Percentiles rank a stretch among this genome's conserved stretches.
phyloP scores from a whole-genome alignment of 92 coral and sea anemone species.

The Epizoanthus stellaris region DNA sequence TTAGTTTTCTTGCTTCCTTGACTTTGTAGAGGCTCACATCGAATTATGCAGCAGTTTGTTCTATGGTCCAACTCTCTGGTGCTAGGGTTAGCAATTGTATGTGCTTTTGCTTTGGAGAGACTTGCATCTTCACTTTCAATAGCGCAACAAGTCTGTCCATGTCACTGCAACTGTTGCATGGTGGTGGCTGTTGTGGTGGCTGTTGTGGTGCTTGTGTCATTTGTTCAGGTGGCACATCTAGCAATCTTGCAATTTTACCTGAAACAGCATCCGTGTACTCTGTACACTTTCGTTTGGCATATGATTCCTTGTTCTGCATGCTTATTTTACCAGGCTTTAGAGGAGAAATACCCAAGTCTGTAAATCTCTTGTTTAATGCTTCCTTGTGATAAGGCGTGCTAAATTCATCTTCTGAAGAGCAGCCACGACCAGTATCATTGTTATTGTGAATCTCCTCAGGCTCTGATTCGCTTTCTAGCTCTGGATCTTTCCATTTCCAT shows the following conservation, averaged over 20 bases:
- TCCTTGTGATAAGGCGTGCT: slow-evolving; percentile 6
- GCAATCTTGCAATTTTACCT: slow-evolving; percentile 35
- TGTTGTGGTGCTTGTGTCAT: background rate
- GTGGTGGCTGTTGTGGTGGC: background rate
- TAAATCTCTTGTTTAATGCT: slow-evolving; percentile 27
- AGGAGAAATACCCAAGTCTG: slow-evolving; percentile 27
- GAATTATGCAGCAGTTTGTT: slow-evolving; percentile 11
- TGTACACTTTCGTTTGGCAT: slow-evolving; percentile 27
- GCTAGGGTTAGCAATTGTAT: slow-evolving; percentile 34
- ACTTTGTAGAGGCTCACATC: slow-evolving; percentile 12
- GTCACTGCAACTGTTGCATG: slow-evolving; percentile 24
- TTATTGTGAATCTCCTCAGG: too few species aligned
- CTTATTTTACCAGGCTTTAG: slow-evolving; percentile 25
- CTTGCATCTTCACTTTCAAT: slow-evolving; percentile 28
- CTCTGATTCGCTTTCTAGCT: background rate
- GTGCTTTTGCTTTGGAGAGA: slow-evolving; percentile 28
- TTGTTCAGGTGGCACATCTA: slow-evolving; percentile 28
- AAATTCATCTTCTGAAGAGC: slow-evolving; percentile 22
- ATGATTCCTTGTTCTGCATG: slow-evolving; percentile 29
- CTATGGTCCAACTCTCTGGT: slow-evolving; percentile 30
- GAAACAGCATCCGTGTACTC: slow-evolving; percentile 27
- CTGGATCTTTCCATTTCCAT: background rate
- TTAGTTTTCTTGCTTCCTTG: slow-evolving; percentile 11
- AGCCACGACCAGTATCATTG: too few species aligned
- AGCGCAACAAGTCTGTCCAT: slow-evolving; percentile 39